Conservation (phyloP, 2,888 invertebrate species). For the Pristionchus mayeri region DNA sequence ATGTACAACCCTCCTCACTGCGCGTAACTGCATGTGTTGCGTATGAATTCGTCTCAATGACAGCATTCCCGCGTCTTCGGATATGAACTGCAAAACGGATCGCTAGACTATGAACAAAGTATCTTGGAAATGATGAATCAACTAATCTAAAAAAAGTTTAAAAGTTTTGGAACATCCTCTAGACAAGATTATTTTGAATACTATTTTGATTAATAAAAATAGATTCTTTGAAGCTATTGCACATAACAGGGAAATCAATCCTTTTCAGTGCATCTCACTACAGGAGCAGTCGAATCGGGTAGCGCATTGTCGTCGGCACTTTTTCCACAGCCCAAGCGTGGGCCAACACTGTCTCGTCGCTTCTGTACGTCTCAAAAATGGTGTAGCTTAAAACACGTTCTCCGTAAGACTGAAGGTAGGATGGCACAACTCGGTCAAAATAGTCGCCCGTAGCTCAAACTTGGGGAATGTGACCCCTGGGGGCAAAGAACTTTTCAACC, state of each 20-base stretch:
- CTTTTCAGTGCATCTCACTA: background rate
- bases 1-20: constrained; percentile 39
- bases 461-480: too few species aligned
- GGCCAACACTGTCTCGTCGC: constrained; percentile 39
- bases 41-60: constrained; percentile 9
- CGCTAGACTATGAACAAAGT: too few species aligned
- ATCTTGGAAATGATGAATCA: too few species aligned
- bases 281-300: constrained; percentile 29
- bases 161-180: too few species aligned
- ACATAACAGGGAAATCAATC: background rate
- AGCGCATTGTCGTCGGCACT: background rate
- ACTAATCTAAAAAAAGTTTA: too few species aligned
- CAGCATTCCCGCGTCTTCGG: constrained; percentile 37
- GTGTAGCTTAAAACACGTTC: background rate
- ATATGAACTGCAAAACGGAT: constrained; percentile 32
- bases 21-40: constrained; percentile 47
- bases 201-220: too few species aligned
- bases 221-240: too few species aligned
- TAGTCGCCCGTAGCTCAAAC: too few species aligned
- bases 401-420: too few species aligned
- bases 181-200: too few species aligned
- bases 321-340: background rate
- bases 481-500: too few species aligned
- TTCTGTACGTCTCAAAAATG: constrained; percentile 39
- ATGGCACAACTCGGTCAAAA: too few species aligned